Percentiles rank a stretch among this genome's conserved stretches.
Evolutionary conservation across 2,888 invertebrate species (phyloP).

Genomic region (Cheilosia urbana): DNA sequence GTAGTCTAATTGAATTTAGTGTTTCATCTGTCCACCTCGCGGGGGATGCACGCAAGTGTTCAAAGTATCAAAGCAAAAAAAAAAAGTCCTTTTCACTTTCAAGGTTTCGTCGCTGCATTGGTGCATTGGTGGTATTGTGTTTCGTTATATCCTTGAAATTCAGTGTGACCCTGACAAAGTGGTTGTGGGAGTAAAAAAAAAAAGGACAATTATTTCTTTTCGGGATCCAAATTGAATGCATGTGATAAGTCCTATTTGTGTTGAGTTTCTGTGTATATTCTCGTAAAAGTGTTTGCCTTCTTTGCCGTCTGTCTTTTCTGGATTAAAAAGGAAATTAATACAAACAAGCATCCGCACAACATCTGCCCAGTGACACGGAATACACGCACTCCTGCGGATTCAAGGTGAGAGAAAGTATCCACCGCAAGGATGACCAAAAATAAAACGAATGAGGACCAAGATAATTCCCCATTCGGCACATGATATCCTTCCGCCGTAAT

Average conservation of each 20-base stretch:
- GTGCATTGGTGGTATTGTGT: constrained; percentile 49
- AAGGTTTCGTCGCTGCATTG: constrained; percentile 54
- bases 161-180: constrained; percentile 67
- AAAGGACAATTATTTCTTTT: constrained; percentile 27
- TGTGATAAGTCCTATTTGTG: constrained; percentile 27
- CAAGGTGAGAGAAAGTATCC: constrained; percentile 62
- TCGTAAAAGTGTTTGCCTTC: constrained; percentile 14
- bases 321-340: constrained; percentile 36
- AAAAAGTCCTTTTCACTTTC: constrained; percentile 52
- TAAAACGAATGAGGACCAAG: constrained; percentile 13
- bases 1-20: background rate
- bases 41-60: constrained; percentile 7
- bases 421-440: constrained; percentile 47
- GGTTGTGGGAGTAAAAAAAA: constrained; percentile 36
- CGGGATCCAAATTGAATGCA: constrained; percentile 43
- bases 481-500: constrained; percentile 33
- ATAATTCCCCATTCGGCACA: constrained; percentile 55
- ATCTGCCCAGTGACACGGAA: constrained; percentile 55
- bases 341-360: constrained; percentile 15
- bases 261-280: background rate
- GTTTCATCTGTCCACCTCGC: constrained; percentile 2
- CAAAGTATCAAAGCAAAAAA: background rate
- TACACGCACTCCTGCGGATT: constrained; percentile 61
- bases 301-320: constrained; percentile 14
- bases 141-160: constrained; percentile 65